Percentiles rank a stretch among this genome's conserved stretches.
phyloP scores from a whole-genome alignment of 2,113 vertebrate genomes.

The Hypocryptadius cinnamomeus region DNA sequence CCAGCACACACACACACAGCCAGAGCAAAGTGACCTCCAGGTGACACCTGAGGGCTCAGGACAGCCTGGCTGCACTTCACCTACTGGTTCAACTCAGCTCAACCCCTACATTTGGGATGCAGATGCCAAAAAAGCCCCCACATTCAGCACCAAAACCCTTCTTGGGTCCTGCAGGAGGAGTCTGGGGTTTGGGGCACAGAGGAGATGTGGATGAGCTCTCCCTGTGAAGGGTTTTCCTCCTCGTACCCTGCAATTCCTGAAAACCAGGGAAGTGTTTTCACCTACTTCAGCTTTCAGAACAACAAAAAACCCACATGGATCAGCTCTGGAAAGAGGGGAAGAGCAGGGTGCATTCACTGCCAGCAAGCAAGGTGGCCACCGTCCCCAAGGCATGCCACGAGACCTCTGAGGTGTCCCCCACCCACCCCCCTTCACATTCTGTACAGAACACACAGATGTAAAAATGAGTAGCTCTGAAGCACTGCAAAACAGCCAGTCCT shows the following conservation, averaged over 20 bases:
- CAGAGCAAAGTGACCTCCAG: neutral
- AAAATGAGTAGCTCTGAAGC: neutral
- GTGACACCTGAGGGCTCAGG: neutral
- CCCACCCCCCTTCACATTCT: neutral
- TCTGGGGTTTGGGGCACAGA: neutral
- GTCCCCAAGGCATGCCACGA: neutral
- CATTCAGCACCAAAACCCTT: neutral
- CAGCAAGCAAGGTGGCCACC: neutral
- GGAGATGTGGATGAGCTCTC: rapidly evolving
- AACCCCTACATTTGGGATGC: neutral
- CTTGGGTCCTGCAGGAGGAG: neutral
- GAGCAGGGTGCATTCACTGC: neutral
- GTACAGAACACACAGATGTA: constrained; percentile 9
- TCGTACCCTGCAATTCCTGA: neutral
- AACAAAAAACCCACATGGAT: rapidly evolving
- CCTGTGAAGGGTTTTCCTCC: neutral
- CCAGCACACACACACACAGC: neutral
- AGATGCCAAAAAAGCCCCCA: neutral
- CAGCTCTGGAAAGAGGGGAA: neutral
- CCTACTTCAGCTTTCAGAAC: neutral
- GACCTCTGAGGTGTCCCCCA: neutral
- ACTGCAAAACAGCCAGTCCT: neutral
- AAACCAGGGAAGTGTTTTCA: neutral
- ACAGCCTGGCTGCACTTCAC: neutral
- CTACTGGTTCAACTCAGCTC: neutral